These are phyloP conservation scores for Lacerta bilineata DNA, from an alignment of 2,797 vertebrate species.

Conservation along the genomic window DNA sequence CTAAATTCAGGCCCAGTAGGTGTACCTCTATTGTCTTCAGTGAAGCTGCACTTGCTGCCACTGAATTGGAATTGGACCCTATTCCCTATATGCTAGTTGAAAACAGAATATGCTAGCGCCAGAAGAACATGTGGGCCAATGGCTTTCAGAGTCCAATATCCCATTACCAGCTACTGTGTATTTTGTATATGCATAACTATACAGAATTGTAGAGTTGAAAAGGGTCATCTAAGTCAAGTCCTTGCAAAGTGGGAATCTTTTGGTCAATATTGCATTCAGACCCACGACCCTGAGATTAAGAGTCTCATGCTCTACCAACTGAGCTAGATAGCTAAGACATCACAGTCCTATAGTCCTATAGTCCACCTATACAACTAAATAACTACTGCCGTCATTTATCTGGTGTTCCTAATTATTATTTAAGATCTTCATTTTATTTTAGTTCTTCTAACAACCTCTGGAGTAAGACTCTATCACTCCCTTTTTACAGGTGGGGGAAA, in stretches of 20 bases:
- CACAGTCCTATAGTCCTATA: background rate
- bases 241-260: too few species aligned
- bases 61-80: constrained; percentile 41
- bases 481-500: background rate
- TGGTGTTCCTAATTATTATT: background rate
- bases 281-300: too few species aligned
- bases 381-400: background rate
- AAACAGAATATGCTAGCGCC: constrained; percentile 58
- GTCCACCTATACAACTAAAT: background rate
- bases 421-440: background rate
- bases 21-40: constrained; percentile 72
- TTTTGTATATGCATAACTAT: too few species aligned
- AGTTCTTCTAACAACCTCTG: background rate
- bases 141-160: background rate
- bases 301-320: too few species aligned
- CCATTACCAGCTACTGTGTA: background rate
- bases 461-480: background rate
- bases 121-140: background rate
- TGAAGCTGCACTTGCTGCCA: constrained; percentile 72
- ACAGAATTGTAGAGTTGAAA: too few species aligned
- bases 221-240: too few species aligned
- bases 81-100: constrained; percentile 28
- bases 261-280: too few species aligned
- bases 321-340: background rate
- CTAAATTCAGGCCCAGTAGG: constrained; percentile 78